Base-by-base conservation (phyloP, 64 coral and sea anemone genomes). In the Porites australiensis region DNA sequence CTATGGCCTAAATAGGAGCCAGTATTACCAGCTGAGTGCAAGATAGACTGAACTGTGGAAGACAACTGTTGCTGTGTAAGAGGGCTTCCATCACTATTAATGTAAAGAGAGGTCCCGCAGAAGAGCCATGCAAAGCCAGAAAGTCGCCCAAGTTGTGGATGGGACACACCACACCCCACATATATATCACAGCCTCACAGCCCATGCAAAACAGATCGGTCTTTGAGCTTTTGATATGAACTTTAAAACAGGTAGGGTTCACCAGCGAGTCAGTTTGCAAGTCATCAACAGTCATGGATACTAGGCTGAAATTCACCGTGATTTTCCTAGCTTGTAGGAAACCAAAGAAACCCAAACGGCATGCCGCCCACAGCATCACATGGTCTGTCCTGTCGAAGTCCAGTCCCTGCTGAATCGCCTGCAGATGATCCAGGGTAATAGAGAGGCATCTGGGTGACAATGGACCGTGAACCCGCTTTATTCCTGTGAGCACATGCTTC, bases 341-440 rank as follows among this genome's bases (percentile, higher is more conserved):
- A 16, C 87, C 87, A 18, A 89, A 89, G 13, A 60, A 89, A 2
- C 72, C 87, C 44, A 89, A 37, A 2, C 50, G 60, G 27, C 73
- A 89, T 0, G 72, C 73, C 6, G 87, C 87, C 87, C 74, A 77
- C 10, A 89, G 60, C 87, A 89, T 76, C 50, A 47, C 8, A 57
- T 89, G 58, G 14, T 77, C 70, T 19, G 6, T 27, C 10, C 2
- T 1, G n/a, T 0, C 8, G 1, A 47, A 43, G 23, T 77, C 72
- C 16, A 88, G 49, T 3, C 9, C 2, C 10, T 21, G 16, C 18
- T 22, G 44, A 10, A 75, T 9, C 11, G 18, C 21, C 16, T 10
- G 8, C 72, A 77, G 2, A 64, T 18, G 11, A 10, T 74, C 58
- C 13, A 23, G 19, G 1, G 65, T 54, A 12, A 55, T 22, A 37